A percentile compares a stretch with the other conserved stretches of the same genome.
Conservation (phyloP, 2,797 vertebrate genomes). For the Chrosomus eos region DNA sequence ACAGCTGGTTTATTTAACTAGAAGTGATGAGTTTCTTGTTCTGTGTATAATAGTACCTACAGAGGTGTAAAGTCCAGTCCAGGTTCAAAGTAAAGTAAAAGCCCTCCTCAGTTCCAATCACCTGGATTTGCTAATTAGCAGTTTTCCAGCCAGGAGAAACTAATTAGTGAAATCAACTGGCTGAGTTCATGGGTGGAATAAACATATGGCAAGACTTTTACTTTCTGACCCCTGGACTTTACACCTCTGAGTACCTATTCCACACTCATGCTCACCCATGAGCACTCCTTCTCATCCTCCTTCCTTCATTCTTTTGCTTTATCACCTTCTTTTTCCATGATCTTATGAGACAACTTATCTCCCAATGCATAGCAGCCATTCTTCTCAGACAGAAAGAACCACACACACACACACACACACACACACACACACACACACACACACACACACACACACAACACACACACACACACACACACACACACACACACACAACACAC, state of each 20-base stretch:
- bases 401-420: constrained; percentile 51
- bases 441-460: constrained; percentile 43
- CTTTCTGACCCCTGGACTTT: too few species aligned
- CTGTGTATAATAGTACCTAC: constrained; percentile 50
- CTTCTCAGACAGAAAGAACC: constrained; percentile 52
- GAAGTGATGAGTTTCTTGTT: constrained; percentile 53
- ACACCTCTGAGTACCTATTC: constrained; percentile 39
- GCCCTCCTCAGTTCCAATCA: too few species aligned
- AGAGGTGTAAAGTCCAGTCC: too few species aligned
- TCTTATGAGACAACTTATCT: constrained; percentile 61
- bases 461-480: constrained; percentile 47
- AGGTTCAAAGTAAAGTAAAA: too few species aligned
- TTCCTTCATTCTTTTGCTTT: constrained; percentile 36
- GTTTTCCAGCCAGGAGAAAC: too few species aligned
- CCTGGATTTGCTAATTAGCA: too few species aligned
- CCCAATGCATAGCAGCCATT: constrained; percentile 50
- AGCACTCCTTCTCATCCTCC: constrained; percentile 51
- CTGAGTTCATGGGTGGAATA: too few species aligned
- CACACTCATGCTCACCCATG: constrained; percentile 55
- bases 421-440: constrained; percentile 51
- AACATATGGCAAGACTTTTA: too few species aligned
- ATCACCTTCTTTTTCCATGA: constrained; percentile 45
- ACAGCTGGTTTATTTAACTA: constrained; percentile 58
- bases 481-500: constrained; percentile 51
- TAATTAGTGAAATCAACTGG: too few species aligned